phyloP scores from a whole-genome alignment of 2,888 invertebrate species.

The Tenodera sinensis region DNA sequence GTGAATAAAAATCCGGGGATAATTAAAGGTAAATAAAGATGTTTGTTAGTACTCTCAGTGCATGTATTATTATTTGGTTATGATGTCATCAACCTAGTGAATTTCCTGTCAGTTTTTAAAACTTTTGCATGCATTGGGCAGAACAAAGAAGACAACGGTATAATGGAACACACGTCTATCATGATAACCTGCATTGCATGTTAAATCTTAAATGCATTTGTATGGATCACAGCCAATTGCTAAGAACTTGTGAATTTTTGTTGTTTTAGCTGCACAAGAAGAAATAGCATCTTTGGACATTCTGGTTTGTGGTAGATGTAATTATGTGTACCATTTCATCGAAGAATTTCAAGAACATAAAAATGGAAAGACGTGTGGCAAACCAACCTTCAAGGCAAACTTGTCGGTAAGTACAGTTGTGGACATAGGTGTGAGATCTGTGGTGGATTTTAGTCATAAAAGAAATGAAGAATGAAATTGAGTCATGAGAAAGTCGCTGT shows the following conservation, averaged over 20 bases:
- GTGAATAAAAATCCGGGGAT: slow-evolving; percentile 60
- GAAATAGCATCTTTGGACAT: slow-evolving; percentile 74
- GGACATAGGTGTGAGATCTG: too few relatives aligned
- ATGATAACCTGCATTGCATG: too few relatives aligned
- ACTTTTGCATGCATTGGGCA: too few relatives aligned
- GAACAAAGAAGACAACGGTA: too few relatives aligned
- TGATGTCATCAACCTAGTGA: too few relatives aligned
- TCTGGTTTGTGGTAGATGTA: slow-evolving; percentile 79
- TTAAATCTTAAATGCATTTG: too few relatives aligned
- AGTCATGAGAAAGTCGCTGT: too few relatives aligned
- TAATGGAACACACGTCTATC: too few relatives aligned
- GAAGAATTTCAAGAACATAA: slow-evolving; percentile 74
- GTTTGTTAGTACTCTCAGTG: not conserved
- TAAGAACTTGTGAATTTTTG: not conserved
- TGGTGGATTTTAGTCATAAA: too few relatives aligned
- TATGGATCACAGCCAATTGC: too few relatives aligned
- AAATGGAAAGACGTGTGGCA: slow-evolving; percentile 55
- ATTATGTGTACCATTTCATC: slow-evolving; percentile 72
- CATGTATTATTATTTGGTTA: not conserved
- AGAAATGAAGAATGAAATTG: too few relatives aligned
- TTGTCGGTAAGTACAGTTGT: slow-evolving; percentile 51
- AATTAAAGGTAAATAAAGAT: slow-evolving; percentile 52
- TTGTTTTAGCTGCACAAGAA: slow-evolving; percentile 64
- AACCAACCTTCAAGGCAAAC: slow-evolving; percentile 59
- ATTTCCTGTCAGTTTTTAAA: too few relatives aligned